A percentile compares a stretch with the other conserved stretches of the same genome.
Conservation (phyloP, 2,113 vertebrate genomes). For the Antigone vipio region DNA sequence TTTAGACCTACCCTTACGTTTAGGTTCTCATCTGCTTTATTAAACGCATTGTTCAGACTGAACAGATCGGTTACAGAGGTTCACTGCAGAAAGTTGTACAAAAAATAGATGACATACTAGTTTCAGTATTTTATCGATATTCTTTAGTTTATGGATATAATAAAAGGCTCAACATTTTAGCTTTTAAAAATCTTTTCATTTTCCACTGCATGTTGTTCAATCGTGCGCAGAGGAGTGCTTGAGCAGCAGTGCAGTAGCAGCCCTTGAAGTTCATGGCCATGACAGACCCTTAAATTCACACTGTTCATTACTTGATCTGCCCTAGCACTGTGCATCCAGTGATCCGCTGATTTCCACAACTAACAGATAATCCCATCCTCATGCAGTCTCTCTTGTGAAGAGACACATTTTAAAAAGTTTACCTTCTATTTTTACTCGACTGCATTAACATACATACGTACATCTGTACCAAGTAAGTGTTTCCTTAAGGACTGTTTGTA, state of each 20-base stretch:
- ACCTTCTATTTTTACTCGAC: background rate
- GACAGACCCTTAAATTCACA: background rate
- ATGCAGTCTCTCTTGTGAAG: background rate
- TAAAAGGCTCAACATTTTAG: background rate
- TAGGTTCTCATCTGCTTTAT: background rate
- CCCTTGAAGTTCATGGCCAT: background rate
- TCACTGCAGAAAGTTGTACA: background rate
- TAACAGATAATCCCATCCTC: background rate
- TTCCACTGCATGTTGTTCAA: background rate
- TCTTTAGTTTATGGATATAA: background rate
- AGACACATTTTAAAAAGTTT: background rate
- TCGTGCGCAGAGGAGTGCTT: fast-evolving
- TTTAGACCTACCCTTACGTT: background rate
- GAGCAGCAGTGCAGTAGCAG: background rate
- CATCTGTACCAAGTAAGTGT: background rate
- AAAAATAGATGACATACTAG: background rate
- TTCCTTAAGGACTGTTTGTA: background rate
- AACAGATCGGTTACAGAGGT: background rate
- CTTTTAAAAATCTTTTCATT: background rate
- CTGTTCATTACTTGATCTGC: background rate
- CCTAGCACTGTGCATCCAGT: background rate
- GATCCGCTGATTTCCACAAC: background rate
- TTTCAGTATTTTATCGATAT: background rate
- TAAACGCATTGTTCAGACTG: background rate
- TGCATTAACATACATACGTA: background rate